These are phyloP conservation scores for Drosophila orosa DNA, from an alignment of 1,140 invertebrate species.

Conservation along the genomic window DNA sequence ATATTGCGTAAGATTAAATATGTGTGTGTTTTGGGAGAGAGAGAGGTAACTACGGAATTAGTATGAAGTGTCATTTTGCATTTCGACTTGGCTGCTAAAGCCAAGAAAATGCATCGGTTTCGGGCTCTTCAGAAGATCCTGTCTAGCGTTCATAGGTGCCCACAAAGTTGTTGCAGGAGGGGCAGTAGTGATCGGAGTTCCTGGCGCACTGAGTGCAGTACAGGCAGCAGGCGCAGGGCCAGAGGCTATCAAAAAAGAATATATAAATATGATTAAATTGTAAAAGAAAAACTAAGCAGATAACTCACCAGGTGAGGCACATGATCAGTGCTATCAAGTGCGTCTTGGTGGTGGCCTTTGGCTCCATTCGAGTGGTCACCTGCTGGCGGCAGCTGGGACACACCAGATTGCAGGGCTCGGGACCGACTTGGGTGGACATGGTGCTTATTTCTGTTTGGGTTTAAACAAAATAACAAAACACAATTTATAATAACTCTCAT, in stretches of 20 bases:
- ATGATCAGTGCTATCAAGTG: slow-evolving; percentile 87
- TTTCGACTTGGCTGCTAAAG: slow-evolving; percentile 14
- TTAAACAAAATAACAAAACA: background rate
- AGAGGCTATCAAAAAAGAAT: slow-evolving; percentile 72
- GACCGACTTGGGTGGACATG: slow-evolving; percentile 83
- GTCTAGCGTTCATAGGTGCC: slow-evolving; percentile 85
- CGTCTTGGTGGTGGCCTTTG: slow-evolving; percentile 86
- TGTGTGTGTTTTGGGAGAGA: background rate
- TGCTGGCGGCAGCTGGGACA: slow-evolving; percentile 86
- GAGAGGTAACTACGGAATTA: background rate
- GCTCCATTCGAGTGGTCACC: slow-evolving; percentile 85
- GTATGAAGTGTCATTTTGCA: background rate
- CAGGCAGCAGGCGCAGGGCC: slow-evolving; percentile 87
- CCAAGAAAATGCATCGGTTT: slow-evolving; percentile 7
- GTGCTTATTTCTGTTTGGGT: background rate
- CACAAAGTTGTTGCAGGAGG: slow-evolving; percentile 87
- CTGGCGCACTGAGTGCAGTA: slow-evolving; percentile 88
- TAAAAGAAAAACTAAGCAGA: background rate
- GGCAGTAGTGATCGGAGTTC: slow-evolving; percentile 88
- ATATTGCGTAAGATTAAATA: slow-evolving; percentile 28
- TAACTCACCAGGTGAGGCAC: slow-evolving; percentile 85
- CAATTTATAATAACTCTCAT: slow-evolving; percentile 6
- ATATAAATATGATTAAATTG: background rate
- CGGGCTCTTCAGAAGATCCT: background rate
- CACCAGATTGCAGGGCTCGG: slow-evolving; percentile 79